Base-by-base conservation (phyloP, 2,113 vertebrate species). In the Echinops telfairi region DNA sequence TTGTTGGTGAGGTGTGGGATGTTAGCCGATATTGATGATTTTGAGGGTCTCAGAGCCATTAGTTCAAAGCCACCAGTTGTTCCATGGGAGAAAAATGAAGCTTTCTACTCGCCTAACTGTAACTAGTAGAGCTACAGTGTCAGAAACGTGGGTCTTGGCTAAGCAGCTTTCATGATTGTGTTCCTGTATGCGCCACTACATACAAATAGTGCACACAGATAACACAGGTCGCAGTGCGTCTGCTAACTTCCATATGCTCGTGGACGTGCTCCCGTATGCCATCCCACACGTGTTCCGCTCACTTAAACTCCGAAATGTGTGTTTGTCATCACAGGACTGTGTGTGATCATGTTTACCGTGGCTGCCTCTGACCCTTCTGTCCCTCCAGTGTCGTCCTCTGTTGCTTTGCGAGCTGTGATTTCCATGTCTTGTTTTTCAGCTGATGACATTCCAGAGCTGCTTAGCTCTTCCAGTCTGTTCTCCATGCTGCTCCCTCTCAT, bases 401-500 rank as follows among this genome's bases (percentile, higher is more conserved):
- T 11, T 68, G 27, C 29, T 12, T 31, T 31, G 17, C 66, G 31
- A 68, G 31, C 3, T 81, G 33, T 16, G 96, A 27, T 95, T 94
- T 83, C 85, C 80, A 95, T 96, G 90, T 64, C n/a, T 71, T 71
- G 33, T n/a, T 86, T 97, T 98, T 86, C 97, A 99, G 99, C 98
- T 97, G 99, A 99, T 96, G 99, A 99, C 97, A 99, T 99, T 98
- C 99, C 99, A 94, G 99, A 99, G 97, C 97, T 99, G 75, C 98
- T 99, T 91, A 99, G 99, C 95, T 99, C 99, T 89, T 99, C 99
- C 98, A 99, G 99, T 97, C 98, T 99, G 16, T 99, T 99, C 97
- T 99, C 99, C 91, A 99, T 99, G 99, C 99, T 99, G 93, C 98
- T 99, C 96, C 99, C 99, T 27, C 99, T 99, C 78, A 99, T 99